Evolutionary conservation across 2,113 vertebrate species (phyloP).

Genomic region (Conger conger): DNA sequence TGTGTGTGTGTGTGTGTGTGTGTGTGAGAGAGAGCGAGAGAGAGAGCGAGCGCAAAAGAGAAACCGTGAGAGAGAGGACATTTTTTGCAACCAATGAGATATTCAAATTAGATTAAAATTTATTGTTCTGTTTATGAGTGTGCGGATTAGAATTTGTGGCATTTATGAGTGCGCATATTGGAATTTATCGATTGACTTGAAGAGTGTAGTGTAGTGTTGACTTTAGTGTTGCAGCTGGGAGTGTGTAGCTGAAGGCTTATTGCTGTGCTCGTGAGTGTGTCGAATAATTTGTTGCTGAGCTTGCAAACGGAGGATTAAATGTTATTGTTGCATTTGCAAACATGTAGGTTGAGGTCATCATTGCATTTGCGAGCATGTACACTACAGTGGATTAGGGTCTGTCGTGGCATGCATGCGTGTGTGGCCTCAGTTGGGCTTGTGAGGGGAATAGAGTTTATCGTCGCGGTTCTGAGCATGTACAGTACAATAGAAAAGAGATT

Average conservation of each 20-base stretch:
- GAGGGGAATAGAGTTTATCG: too few relatives aligned
- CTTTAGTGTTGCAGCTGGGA: not conserved
- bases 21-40: constrained; percentile 4
- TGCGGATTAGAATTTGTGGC: too few relatives aligned
- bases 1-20: constrained; percentile 32
- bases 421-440: not conserved
- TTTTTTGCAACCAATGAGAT: not conserved
- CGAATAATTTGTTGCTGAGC: not conserved
- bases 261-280: not conserved
- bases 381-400: not conserved
- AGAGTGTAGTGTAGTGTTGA: not conserved
- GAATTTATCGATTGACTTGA: not conserved
- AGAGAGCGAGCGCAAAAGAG: constrained; percentile 22
- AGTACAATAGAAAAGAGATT: not conserved
- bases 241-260: not conserved
- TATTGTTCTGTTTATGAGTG: too few relatives aligned
- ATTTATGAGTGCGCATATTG: not conserved
- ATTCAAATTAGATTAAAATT: too few relatives aligned
- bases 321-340: not conserved
- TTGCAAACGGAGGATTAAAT: not conserved
- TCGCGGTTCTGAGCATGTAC: not conserved
- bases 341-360: not conserved
- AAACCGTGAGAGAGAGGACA: constrained; percentile 16
- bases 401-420: not conserved
- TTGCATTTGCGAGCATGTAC: not conserved